Conservation (phyloP, 1,140 invertebrate species). For the Bombus sibiricus region DNA sequence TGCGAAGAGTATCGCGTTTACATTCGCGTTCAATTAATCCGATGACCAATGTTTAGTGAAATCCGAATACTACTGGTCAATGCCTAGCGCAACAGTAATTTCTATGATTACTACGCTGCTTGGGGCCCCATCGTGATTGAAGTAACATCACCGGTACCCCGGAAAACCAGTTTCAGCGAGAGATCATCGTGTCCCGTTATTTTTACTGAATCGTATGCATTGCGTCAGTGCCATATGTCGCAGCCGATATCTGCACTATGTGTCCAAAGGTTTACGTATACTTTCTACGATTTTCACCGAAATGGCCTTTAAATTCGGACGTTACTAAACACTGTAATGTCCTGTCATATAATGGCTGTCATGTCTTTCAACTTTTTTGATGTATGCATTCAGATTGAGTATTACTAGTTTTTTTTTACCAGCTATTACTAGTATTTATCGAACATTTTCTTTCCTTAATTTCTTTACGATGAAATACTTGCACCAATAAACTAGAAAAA, state of each 20-base stretch:
- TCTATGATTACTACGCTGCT: slow-evolving; percentile 4
- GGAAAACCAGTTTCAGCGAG: slow-evolving; percentile 62
- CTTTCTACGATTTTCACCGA: slow-evolving; percentile 23
- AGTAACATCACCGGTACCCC: slow-evolving; percentile 22
- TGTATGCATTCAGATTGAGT: neutral
- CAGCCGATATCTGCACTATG: neutral
- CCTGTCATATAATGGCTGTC: too few relatives aligned
- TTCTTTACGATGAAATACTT: neutral
- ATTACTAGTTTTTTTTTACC: too few relatives aligned
- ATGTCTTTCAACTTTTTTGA: neutral
- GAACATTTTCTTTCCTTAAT: neutral
- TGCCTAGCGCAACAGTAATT: neutral
- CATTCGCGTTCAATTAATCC: slow-evolving; percentile 10
- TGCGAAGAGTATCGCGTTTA: neutral
- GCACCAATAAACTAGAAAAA: neutral
- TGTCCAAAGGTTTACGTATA: slow-evolving; percentile 4
- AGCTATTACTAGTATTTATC: neutral
- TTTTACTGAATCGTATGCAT: slow-evolving; percentile 53
- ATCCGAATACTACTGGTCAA: neutral
- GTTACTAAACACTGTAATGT: neutral
- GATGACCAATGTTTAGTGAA: neutral
- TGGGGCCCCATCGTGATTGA: slow-evolving; percentile 16
- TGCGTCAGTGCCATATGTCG: slow-evolving; percentile 34
- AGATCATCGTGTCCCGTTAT: slow-evolving; percentile 63
- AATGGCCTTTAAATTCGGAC: neutral